A percentile compares a stretch with the other conserved stretches of the same genome.
These are phyloP conservation scores for Sarcophaga subvicina DNA, from an alignment of 2,888 invertebrate species.

Conservation along the genomic window DNA sequence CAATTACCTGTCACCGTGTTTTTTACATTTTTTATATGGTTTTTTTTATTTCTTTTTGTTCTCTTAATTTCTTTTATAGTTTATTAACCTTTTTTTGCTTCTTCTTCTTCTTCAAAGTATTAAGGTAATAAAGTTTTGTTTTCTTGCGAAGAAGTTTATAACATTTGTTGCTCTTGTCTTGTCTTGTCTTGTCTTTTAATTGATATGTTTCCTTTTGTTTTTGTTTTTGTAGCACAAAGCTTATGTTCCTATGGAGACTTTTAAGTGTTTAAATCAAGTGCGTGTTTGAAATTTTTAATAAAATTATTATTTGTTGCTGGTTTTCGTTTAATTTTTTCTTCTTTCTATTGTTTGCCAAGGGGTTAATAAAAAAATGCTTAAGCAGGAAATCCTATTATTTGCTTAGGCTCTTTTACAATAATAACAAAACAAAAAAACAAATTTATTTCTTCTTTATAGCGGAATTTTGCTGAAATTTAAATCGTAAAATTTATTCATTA, in stretches of 20 bases:
- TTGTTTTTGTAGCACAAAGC: constrained; percentile 13
- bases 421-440: constrained; percentile 20
- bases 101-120: constrained; percentile 39
- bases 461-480: too few species aligned
- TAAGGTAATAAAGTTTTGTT: constrained; percentile 26
- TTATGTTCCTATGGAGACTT: constrained; percentile 27
- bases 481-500: too few species aligned
- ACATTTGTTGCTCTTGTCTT: background rate
- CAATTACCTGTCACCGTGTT: constrained; percentile 61
- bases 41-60: constrained; percentile 11
- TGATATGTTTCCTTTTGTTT: background rate
- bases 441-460: background rate
- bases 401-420: constrained; percentile 37
- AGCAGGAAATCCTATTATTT: constrained; percentile 67
- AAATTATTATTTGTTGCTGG: constrained; percentile 43
- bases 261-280: constrained; percentile 57
- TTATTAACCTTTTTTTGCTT: constrained; percentile 62
- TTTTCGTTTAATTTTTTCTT: constrained; percentile 21
- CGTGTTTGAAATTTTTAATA: constrained; percentile 68
- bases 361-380: constrained; percentile 52
- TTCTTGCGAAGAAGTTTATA: constrained; percentile 44
- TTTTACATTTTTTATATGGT: constrained; percentile 5
- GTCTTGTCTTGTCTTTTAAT: constrained; percentile 16
- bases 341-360: constrained; percentile 3
- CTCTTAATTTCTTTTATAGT: constrained; percentile 51